Evolutionary conservation across 2,888 invertebrate genomes (phyloP), one percentile per base, ranked within the genome.

Genomic region (Pantelozetes paolii): DNA sequence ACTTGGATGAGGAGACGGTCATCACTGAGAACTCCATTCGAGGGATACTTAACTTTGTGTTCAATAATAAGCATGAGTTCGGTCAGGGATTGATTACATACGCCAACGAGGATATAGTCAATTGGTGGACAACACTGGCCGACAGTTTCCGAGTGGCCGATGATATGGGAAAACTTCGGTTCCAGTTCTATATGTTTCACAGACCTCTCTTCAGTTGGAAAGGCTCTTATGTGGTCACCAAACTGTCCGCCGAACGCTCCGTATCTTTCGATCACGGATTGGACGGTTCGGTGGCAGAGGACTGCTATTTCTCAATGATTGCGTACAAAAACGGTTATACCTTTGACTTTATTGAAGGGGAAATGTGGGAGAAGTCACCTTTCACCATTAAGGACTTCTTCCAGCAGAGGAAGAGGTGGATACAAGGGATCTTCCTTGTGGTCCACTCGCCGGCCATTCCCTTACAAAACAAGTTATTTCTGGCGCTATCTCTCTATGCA

Each of bases 311-410:
- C 83, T 94, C 94, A 26, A 96, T 97, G 94, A 89, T 92, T 77
- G 96, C 96, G 2, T 93, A 89, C 82, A 87, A 88, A 77, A 88
- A 92, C 82, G 96, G 95, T 32, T 96, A 91, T 82, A 87, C 90
- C 26, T 97, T 97, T 83, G 92, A 94, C 82, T 97, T 96, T 83
- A 89, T 97, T 78, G 96, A 97, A 82, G 96, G 97, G 70, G 97
- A 97, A 84, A 96, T 97, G 96, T 95, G 95, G 90, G 97, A 97
- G 82, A 96, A 97, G 82, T 94, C 94, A 8, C 96, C 97, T 2
- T 97, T 97, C 82, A 92, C 93, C 1, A 84, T 97, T 42, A 89
- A 90, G 88, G 97, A 97, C 82, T 94, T 97, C 80, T 87, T 97
- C 78, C 95, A 96, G 82, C 97, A 97, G 81, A 86, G 97, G 75